Conservation (phyloP, 2,797 vertebrate species). For the Lutjanus campechanus region DNA sequence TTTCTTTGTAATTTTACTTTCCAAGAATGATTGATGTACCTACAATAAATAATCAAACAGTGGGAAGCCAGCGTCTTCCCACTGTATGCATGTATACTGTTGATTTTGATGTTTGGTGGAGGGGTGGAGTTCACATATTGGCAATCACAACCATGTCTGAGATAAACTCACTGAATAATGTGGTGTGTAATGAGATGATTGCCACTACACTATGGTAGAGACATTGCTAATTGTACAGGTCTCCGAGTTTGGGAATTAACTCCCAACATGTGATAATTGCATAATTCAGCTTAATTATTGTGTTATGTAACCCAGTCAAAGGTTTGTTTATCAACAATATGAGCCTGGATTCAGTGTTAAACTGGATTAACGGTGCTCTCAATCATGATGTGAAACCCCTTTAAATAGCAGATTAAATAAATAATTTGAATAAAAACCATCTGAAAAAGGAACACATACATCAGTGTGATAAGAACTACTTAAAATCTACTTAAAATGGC, state of each 20-base stretch:
- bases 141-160: background rate
- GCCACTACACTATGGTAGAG: background rate
- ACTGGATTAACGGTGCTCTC: slow-evolving; percentile 13
- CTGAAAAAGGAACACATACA: no score
- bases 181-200: background rate
- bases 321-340: slow-evolving; percentile 28
- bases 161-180: background rate
- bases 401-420: no score
- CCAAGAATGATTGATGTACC: background rate
- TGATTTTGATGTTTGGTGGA: background rate
- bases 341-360: slow-evolving; percentile 18
- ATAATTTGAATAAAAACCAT: no score
- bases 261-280: slow-evolving; percentile 1
- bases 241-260: background rate
- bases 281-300: slow-evolving; percentile 16
- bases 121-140: background rate
- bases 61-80: background rate
- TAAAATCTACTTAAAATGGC: no score
- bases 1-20: background rate
- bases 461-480: no score
- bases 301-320: slow-evolving; percentile 7
- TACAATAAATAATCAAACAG: background rate
- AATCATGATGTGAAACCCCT: no score
- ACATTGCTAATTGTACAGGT: background rate
- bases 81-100: background rate